These are phyloP conservation scores for Drosophila tani DNA, from an alignment of 1,140 invertebrate species.

Conservation along the genomic window DNA sequence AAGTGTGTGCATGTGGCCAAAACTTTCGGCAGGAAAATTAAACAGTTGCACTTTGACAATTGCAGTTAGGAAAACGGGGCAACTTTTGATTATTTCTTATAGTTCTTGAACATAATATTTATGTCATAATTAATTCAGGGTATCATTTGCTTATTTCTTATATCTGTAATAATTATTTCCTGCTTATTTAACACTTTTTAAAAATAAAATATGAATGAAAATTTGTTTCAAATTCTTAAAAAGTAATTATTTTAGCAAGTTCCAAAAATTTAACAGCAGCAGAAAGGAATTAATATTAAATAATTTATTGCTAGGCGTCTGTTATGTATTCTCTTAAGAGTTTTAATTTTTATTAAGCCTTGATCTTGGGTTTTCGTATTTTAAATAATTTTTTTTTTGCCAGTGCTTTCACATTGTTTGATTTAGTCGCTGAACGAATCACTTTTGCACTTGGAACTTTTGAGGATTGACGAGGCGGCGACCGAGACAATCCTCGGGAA, in stretches of 20 bases:
- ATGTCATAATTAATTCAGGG: too few species aligned
- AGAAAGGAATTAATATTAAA: too few species aligned
- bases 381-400: constrained; percentile 3
- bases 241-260: not conserved
- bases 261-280: too few species aligned
- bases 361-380: not conserved
- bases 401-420: constrained; percentile 45
- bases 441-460: constrained; percentile 52
- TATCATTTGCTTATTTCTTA: too few species aligned
- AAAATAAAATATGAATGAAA: too few species aligned
- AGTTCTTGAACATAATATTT: too few species aligned
- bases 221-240: not conserved
- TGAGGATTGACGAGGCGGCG: constrained; percentile 25
- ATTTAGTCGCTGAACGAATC: constrained; percentile 44
- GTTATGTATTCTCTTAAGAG: not conserved
- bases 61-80: not conserved
- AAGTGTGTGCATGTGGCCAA: constrained; percentile 21
- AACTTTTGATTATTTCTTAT: not conserved
- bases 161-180: too few species aligned
- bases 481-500: constrained; percentile 20
- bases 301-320: too few species aligned
- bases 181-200: too few species aligned
- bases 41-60: not conserved
- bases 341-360: not conserved
- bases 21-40: constrained; percentile 15